Percentiles rank a stretch among this genome's conserved stretches.
Evolutionary conservation across 1,140 invertebrate species (phyloP).

Genomic region (Dreissena rostriformis): DNA sequence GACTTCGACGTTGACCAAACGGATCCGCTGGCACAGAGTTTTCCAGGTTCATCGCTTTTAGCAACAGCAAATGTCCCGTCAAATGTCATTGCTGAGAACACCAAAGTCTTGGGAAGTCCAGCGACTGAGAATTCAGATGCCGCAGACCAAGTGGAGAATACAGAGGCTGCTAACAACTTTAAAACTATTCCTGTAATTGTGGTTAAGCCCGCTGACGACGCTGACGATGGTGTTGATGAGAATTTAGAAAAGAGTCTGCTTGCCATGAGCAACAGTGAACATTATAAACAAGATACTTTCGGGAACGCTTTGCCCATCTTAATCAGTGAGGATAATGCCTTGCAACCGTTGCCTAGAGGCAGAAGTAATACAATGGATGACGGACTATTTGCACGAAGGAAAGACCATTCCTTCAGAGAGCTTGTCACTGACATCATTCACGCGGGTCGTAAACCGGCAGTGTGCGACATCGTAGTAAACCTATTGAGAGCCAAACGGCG

Average conservation of each 20-base stretch:
- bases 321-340: too few species aligned
- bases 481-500: background rate
- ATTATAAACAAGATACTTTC: background rate
- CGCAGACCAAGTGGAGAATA: too few species aligned
- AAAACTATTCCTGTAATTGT: background rate
- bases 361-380: conserved; percentile 9
- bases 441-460: background rate
- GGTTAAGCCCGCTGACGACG: background rate
- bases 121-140: too few species aligned
- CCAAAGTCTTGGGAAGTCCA: background rate
- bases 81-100: background rate
- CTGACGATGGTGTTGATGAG: background rate
- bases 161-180: background rate
- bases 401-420: background rate
- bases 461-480: background rate
- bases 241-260: background rate
- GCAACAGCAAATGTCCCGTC: background rate
- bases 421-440: background rate
- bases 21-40: too few species aligned
- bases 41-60: background rate
- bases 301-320: too few species aligned
- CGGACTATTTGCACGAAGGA: background rate
- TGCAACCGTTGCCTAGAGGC: background rate
- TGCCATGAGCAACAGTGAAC: background rate
- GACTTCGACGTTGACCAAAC: background rate